Base-by-base conservation (phyloP, 2,113 vertebrate species). In the Callopanchax toddi region DNA sequence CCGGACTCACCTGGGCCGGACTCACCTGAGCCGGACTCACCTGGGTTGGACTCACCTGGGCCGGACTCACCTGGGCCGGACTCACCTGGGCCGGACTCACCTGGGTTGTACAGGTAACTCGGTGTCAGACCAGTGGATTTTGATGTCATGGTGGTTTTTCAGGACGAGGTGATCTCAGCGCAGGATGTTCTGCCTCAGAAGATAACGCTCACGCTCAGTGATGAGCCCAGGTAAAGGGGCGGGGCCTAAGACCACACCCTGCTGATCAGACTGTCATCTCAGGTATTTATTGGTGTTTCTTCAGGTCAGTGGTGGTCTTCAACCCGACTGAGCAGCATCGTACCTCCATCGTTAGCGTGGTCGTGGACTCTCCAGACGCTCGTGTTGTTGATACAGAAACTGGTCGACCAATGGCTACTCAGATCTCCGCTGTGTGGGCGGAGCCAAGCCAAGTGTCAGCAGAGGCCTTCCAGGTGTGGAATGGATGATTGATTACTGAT, bases 401-500 rank as follows among this genome's bases (percentile, higher is more conserved):
- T 0, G 93, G 93, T 63, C 94, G 42, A 50, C 81, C 91, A 23
- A 66, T 97, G 71, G 40, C 81, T 3, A 64, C 87, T 4, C 96
- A 98, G 83, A 82, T 97, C 44, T 93, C 89, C 53, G 96, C 93
- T 0, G 91, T 98, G 58, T 98, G 96, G 96, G 91, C 77, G 51
- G 88, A 90, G 68, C 75, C 88, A 2, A 83, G 55, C 50, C 79
- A 51, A 23, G 18, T 90, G 25, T 95, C 93, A 15, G 74, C 83
- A 42, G 83, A 94, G 48, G 78, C 84, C 0, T 98, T 94, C 63
- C 94, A 96, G 95, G 96, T 95, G 46, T 44, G 2, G 21, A 11
- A 1, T 3, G n/a, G 39, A 9, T 46, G 15, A 11, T 39, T 49
- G 26, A 62, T 37, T 6, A 3, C 11, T 11, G 16, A n/a, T n/a